A percentile compares a stretch with the other conserved stretches of the same genome.
phyloP scores from a whole-genome alignment of 2,888 invertebrate species.

The Clitarchus hookeri region DNA sequence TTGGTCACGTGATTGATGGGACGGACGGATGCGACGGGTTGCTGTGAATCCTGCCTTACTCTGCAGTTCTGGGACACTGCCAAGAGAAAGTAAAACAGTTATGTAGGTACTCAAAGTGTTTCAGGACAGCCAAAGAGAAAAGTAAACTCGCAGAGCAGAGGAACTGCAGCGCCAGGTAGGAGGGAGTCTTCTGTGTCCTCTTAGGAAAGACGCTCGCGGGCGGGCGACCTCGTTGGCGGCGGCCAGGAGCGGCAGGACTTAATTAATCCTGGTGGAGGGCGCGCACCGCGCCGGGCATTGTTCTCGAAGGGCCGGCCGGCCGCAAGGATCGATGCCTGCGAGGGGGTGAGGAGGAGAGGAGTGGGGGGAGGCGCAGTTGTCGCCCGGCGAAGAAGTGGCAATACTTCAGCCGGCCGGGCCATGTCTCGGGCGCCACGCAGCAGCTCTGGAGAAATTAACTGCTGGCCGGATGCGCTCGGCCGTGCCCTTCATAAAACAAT shows the following conservation, averaged over 20 bases:
- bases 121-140: too few species aligned
- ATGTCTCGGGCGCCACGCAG: neutral
- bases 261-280: constrained; percentile 11
- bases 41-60: too few species aligned
- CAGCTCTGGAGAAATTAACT: constrained; percentile 40
- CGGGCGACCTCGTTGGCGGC: too few species aligned
- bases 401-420: neutral
- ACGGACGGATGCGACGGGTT: too few species aligned
- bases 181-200: too few species aligned
- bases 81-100: too few species aligned
- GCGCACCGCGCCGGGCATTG: neutral
- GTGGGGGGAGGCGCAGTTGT: neutral
- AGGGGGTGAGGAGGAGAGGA: neutral
- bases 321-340: neutral
- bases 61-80: too few species aligned
- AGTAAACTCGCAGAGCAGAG: too few species aligned
- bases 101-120: too few species aligned
- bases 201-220: too few species aligned
- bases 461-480: constrained; percentile 28
- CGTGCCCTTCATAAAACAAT: neutral
- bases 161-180: too few species aligned
- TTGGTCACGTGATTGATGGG: too few species aligned
- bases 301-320: neutral
- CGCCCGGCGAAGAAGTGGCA: constrained; percentile 29
- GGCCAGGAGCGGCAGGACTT: neutral